A percentile compares a stretch with the other conserved stretches of the same genome.
phyloP scores from a whole-genome alignment of 2,113 vertebrate species.

The Poeciliopsis retropinna region DNA sequence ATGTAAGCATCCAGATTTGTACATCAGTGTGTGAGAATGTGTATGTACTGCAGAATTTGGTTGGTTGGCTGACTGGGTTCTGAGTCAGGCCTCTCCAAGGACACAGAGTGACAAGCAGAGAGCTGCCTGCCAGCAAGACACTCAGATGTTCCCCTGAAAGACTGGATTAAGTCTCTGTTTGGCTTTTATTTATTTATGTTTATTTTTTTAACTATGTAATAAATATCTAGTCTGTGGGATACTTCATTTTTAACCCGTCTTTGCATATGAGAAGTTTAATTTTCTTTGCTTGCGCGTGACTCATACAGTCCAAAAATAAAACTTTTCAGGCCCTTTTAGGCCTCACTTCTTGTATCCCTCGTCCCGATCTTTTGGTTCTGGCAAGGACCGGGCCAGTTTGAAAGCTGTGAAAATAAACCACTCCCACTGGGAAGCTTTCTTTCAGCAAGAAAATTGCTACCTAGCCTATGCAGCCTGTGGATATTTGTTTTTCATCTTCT shows the following conservation, averaged over 20 bases:
- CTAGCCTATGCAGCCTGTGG: no score
- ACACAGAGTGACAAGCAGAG: slow-evolving; percentile 48
- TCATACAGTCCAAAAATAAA: neutral
- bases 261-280: neutral
- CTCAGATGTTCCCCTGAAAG: slow-evolving; percentile 52
- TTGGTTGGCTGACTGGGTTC: slow-evolving; percentile 61
- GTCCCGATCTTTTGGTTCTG: neutral
- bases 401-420: neutral
- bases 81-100: slow-evolving; percentile 79
- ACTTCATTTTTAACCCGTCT: neutral
- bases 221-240: slow-evolving; percentile 3
- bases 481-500: slow-evolving; percentile 6
- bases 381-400: neutral
- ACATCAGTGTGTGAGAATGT: slow-evolving; percentile 16
- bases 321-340: neutral
- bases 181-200: slow-evolving; percentile 11
- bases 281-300: neutral
- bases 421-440: neutral
- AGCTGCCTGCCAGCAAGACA: slow-evolving; percentile 32
- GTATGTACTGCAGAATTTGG: slow-evolving; percentile 63
- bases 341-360: neutral
- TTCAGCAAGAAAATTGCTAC: neutral
- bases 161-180: slow-evolving; percentile 28
- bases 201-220: neutral
- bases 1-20: slow-evolving; percentile 9